phyloP scores from a whole-genome alignment of 2,888 invertebrate species.

The Odiellus spinosus region DNA sequence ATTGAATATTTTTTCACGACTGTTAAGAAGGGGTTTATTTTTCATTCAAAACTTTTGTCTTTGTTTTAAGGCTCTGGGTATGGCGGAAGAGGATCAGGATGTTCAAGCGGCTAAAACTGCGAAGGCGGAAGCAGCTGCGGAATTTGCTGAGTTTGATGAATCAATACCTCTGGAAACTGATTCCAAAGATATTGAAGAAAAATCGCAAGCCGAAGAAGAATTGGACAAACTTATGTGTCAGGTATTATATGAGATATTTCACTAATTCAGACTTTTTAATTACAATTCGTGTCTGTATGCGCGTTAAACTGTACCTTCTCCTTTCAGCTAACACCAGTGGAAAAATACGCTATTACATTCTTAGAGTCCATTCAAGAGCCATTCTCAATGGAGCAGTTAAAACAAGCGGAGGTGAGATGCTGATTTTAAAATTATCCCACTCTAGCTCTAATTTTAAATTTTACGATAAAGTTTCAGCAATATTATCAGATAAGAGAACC shows the following conservation, averaged over 20 bases:
- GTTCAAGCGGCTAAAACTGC: constrained; percentile 77
- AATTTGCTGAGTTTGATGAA: constrained; percentile 90
- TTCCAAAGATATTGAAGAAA: constrained; percentile 24
- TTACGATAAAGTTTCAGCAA: too few species aligned
- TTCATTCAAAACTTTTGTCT: too few species aligned
- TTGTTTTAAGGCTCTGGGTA: constrained; percentile 51
- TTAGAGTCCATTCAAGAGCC: constrained; percentile 73
- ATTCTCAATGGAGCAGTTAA: constrained; percentile 61
- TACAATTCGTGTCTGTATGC: too few species aligned
- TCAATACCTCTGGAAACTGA: constrained; percentile 46
- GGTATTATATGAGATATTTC: constrained; percentile 20
- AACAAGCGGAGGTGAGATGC: constrained; percentile 57
- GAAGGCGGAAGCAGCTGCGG: constrained; percentile 72
- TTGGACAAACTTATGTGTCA: constrained; percentile 31
- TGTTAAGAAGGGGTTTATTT: too few species aligned
- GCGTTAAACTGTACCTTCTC: neutral
- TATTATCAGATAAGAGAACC: neutral
- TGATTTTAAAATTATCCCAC: too few species aligned
- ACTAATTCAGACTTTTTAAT: too few species aligned
- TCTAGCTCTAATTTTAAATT: too few species aligned
- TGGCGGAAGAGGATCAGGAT: constrained; percentile 88
- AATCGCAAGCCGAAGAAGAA: constrained; percentile 31
- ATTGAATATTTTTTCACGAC: too few species aligned
- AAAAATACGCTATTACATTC: constrained; percentile 83
- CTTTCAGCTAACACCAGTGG: constrained; percentile 71